Percentiles rank a stretch among this genome's conserved stretches.
Conservation (phyloP, 2,797 vertebrate species). For the Lacerta bilineata region DNA sequence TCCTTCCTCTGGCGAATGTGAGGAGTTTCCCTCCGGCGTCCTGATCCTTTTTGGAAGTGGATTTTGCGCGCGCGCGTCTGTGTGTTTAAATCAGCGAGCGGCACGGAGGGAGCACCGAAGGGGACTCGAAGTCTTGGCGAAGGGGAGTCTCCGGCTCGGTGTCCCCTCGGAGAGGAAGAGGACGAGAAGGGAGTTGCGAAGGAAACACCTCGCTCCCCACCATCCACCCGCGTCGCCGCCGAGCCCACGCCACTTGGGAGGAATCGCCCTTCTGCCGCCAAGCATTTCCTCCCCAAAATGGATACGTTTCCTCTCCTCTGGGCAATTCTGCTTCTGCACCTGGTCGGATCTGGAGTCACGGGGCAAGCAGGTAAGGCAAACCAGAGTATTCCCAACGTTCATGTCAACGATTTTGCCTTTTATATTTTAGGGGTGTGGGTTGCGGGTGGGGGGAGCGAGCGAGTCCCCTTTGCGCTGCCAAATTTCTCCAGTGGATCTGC, state of each 20-base stretch:
- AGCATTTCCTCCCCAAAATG: constrained; percentile 77
- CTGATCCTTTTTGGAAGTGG: constrained; percentile 18
- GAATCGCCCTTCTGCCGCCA: neutral
- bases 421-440: neutral
- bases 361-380: constrained; percentile 87
- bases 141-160: constrained; percentile 35
- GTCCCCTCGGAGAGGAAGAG: constrained; percentile 20
- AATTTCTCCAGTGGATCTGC: neutral
- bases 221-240: neutral
- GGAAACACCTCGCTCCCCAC: neutral
- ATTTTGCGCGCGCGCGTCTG: neutral
- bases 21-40: constrained; percentile 46
- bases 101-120: constrained; percentile 47
- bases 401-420: constrained; percentile 35
- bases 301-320: constrained; percentile 84
- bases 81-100: neutral
- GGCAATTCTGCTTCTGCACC: constrained; percentile 85
- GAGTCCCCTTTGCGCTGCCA: neutral
- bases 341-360: constrained; percentile 78
- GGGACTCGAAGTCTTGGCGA: constrained; percentile 45
- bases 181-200: constrained; percentile 42
- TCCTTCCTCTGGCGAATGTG: constrained; percentile 37
- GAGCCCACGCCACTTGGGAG: neutral
- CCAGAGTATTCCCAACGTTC: constrained; percentile 14
- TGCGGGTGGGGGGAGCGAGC: neutral